A percentile compares a stretch with the other conserved stretches of the same genome.
These are phyloP conservation scores for Salminus brasiliensis DNA, from an alignment of 2,113 vertebrate species.

Conservation along the genomic window DNA sequence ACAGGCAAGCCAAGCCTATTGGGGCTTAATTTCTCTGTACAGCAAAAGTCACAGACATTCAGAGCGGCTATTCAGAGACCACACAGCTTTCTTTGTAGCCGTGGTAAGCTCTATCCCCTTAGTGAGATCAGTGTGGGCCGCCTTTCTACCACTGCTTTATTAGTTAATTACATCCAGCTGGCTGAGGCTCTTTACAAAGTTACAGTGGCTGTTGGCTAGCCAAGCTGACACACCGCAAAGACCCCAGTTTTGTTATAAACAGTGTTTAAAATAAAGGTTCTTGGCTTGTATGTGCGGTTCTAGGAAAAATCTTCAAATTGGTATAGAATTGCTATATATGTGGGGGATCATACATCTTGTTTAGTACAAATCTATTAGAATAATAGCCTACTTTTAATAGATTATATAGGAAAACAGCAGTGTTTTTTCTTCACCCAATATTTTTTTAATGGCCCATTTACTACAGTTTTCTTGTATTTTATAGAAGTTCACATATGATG, in stretches of 20 bases:
- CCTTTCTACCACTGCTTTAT: constrained; percentile 32
- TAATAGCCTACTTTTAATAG: no score
- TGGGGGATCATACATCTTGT: no score
- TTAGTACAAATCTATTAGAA: no score
- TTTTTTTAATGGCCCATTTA: no score
- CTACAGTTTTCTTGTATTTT: no score
- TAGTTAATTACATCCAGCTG: constrained; percentile 49
- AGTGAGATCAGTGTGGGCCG: constrained; percentile 27
- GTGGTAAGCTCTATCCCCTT: constrained; percentile 11
- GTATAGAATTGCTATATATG: no score
- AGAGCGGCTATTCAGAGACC: constrained; percentile 28
- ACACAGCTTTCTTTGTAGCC: constrained; percentile 35
- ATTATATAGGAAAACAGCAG: no score
- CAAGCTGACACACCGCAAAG: neutral
- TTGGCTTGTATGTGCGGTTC: no score
- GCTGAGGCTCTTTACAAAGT: constrained; percentile 21
- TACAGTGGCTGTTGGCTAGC: neutral
- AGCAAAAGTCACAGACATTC: constrained; percentile 22
- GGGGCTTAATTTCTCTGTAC: constrained; percentile 1
- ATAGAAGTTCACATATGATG: no score
- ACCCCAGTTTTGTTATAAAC: neutral
- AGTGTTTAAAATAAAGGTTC: no score
- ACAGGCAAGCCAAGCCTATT: constrained; percentile 1
- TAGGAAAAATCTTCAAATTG: no score
- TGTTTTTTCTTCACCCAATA: no score